Evolutionary conservation across 2,113 vertebrate species (phyloP), one percentile per base, ranked within the genome.

Genomic region (Cottus gobio): DNA sequence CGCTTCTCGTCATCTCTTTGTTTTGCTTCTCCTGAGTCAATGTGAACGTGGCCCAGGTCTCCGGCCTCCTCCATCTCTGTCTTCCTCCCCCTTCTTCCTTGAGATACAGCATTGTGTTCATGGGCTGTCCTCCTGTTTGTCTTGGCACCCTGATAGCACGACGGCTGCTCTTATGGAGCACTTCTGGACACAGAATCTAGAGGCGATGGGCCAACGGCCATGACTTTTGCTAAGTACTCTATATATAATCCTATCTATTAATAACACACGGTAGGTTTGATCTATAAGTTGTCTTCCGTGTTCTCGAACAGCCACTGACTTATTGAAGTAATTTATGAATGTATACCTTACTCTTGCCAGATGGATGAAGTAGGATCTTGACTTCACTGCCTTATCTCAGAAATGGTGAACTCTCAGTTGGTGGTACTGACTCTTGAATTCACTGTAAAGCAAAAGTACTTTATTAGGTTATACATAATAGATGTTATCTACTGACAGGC

Each of bases 81-180:
- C 76, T 44, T 18, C 5, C 56, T 67, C 52, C 44, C 50, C 26
- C 34, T 60, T 46, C 39, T 31, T 63, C 71, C 69, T 67, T 62
- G 68, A 80, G 71, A 82, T 54, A 7, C 34, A 71, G 28, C 10
- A 77, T 77, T 88, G 57, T 68, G 39, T 84, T 92, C 89, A 87
- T 89, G 87, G 77, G 86, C 84, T 88, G 87, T 91, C 85, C 84
- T 89, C 77, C 89, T 90, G 87, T 81, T 90, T 91, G 89, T 90
- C 84, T 90, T 93, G 89, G 91, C 93, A 91, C 87, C 90, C 93
- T 89, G 91, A 94, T 93, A 95, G 87, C 85, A 36, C 62, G 77
- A 44, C 71, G 81, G 85, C 80, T 89, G 89, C 89, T 86, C 78
- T 67, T 57, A 78, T 71, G 79, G 66, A 87, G 87, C 75, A 70